Evolutionary conservation across 2,888 invertebrate genomes (phyloP).

Genomic region (Crepidodera aurea): DNA sequence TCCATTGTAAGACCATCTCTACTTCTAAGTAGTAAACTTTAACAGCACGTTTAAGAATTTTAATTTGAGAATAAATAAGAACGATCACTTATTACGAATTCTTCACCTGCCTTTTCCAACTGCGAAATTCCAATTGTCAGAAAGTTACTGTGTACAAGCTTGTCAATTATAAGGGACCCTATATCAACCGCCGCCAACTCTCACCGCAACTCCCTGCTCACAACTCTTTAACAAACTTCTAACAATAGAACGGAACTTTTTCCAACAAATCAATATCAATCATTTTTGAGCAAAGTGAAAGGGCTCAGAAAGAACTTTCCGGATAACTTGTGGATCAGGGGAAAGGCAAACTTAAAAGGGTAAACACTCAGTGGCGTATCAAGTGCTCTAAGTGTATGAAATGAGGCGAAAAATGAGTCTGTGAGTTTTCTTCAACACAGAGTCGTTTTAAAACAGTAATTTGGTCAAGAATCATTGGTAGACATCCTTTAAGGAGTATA

Average conservation of each 20-base stretch:
- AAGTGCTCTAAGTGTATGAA: too few species aligned
- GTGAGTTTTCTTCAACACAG: too few species aligned
- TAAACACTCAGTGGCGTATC: constrained; percentile 6
- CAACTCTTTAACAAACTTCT: constrained; percentile 19
- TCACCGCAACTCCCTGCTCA: too few species aligned
- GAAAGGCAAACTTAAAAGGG: constrained; percentile 1
- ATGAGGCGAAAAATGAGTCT: too few species aligned
- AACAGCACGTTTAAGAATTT: too few species aligned
- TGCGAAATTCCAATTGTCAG: not conserved
- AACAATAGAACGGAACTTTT: constrained; percentile 4
- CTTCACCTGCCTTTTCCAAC: constrained; percentile 3
- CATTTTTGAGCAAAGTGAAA: constrained; percentile 13
- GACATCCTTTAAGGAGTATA: too few species aligned
- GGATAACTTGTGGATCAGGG: not conserved
- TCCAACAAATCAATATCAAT: constrained; percentile 20
- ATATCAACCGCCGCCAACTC: constrained; percentile 1
- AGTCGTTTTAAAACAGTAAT: too few species aligned
- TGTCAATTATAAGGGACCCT: constrained; percentile 6
- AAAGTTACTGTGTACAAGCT: not conserved
- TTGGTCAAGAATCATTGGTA: too few species aligned
- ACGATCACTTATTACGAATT: too few species aligned
- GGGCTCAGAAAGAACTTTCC: not conserved
- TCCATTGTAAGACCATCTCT: too few species aligned
- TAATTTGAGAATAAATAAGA: too few species aligned
- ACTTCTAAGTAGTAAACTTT: too few species aligned